A percentile compares a stretch with the other conserved stretches of the same genome.
These are phyloP conservation scores for Hartigia nigra DNA, from an alignment of 2,888 invertebrate species.

Conservation along the genomic window DNA sequence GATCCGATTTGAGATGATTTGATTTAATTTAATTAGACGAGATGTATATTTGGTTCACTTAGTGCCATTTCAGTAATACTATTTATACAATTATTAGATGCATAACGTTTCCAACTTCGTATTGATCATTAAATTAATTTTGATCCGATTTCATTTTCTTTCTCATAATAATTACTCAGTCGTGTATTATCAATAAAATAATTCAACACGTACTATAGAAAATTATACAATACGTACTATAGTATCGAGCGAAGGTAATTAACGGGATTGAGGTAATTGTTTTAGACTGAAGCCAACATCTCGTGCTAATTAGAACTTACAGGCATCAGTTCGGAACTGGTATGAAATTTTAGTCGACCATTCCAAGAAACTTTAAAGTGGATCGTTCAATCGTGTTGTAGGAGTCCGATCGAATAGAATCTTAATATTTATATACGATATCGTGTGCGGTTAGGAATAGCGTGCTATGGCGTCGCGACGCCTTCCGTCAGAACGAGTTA, in stretches of 20 bases:
- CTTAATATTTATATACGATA: conserved; percentile 34
- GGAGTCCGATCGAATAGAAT: conserved; percentile 33
- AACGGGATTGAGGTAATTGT: neutral
- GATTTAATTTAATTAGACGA: no score
- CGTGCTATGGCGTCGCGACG: neutral
- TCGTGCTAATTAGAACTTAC: neutral
- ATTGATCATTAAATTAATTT: neutral
- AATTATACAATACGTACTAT: neutral
- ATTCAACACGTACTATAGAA: neutral
- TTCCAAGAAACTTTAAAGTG: neutral
- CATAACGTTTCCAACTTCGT: neutral
- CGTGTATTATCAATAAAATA: neutral
- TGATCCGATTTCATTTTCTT: neutral
- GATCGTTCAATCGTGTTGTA: conserved; percentile 31
- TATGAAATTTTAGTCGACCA: neutral
- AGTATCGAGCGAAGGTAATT: neutral
- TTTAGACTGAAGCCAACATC: neutral
- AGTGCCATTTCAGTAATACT: no score
- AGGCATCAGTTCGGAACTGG: neutral
- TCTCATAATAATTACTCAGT: neutral
- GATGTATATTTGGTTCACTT: no score
- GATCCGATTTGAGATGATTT: neutral
- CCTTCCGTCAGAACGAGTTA: neutral
- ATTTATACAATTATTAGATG: no score
- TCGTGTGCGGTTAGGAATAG: neutral